Conservation (phyloP, 2,113 vertebrate species). For the Coturnix japonica region DNA sequence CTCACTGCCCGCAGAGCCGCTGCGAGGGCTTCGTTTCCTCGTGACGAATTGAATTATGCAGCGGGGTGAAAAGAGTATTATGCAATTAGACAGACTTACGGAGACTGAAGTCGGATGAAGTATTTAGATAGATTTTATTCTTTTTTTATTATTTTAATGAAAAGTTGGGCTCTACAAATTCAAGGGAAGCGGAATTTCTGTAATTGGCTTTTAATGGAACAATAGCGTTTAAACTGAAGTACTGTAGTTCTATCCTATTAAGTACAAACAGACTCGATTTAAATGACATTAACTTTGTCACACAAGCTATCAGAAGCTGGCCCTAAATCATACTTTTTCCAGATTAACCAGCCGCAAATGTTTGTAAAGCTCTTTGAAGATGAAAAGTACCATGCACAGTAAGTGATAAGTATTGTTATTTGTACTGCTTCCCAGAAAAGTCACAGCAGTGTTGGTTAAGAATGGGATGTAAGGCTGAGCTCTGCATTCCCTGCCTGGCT, state of each 20-base stretch:
- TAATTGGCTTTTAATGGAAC: slow-evolving; percentile 57
- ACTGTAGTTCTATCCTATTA: slow-evolving; percentile 50
- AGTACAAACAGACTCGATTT: slow-evolving; percentile 4
- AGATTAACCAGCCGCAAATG: slow-evolving; percentile 37
- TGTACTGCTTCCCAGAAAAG: not conserved
- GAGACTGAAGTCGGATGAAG: not conserved
- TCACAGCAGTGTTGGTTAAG: not conserved
- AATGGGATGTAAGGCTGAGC: not conserved
- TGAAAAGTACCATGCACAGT: not conserved
- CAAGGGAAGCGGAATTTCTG: slow-evolving; percentile 28
- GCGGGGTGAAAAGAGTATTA: not conserved
- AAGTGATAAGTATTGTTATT: slow-evolving; percentile 6
- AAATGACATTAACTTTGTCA: slow-evolving; percentile 56
- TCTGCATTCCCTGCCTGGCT: not conserved
- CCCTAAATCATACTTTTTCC: slow-evolving; percentile 47
- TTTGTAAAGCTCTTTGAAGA: slow-evolving; percentile 28
- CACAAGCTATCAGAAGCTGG: not conserved
- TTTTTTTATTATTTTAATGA: not conserved
- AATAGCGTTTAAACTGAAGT: slow-evolving; percentile 11
- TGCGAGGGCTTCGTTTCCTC: not conserved
- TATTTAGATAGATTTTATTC: not conserved
- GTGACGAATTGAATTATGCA: not conserved
- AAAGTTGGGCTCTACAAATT: not conserved
- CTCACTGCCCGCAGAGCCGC: slow-evolving; percentile 1
- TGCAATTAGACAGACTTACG: not conserved